Base-by-base conservation (phyloP, 2,113 vertebrate genomes). In the Pongo pygmaeus region DNA sequence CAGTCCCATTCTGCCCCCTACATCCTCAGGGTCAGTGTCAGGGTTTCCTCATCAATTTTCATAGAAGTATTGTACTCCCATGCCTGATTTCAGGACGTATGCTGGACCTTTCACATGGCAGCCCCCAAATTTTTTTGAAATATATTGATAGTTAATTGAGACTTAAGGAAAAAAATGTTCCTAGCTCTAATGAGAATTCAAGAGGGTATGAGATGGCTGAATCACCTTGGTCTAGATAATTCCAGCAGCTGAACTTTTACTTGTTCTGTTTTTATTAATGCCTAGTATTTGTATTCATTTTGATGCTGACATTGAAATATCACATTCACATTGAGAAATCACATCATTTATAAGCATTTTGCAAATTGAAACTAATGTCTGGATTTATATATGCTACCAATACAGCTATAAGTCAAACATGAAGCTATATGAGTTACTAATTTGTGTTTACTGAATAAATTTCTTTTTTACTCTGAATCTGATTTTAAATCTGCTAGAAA, bases 261-360 rank as follows among this genome's bases (percentile, higher is more conserved):
- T 90, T 93, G 23, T 35, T 94, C 52, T 93, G 22, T 23, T 88
- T 89, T 38, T 64, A 43, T 72, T 70, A 95, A 69, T n/a, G n/a
- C 12, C 92, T 72, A 61, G 12, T 59, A 52, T n/a, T 83, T 87
- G 23, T 43, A 38, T 77, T 84, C 61, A 81, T 64, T 94, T 94
- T 86, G 20, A 93, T 38, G 23, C 38, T 96, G 64, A 94, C 84
- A 59, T 40, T 92, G 91, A 97, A 94, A 79, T 43, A 96, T 74
- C 77, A 89, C 35, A 72, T 30, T 69, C 2, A 46, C 64, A 74
- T 9, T 48, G 91, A 96, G 57, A 97, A 94, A 85, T 83, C 85
- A 20, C 57, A 93, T 93, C 87, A 70, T 93, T 97, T 94, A 52
- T 69, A 97, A 89, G 52, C 74, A 89, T 93, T 89, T 95, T 93